Base-by-base conservation (phyloP, 2,888 invertebrate genomes). In the Zaprionus bogoriensis region DNA sequence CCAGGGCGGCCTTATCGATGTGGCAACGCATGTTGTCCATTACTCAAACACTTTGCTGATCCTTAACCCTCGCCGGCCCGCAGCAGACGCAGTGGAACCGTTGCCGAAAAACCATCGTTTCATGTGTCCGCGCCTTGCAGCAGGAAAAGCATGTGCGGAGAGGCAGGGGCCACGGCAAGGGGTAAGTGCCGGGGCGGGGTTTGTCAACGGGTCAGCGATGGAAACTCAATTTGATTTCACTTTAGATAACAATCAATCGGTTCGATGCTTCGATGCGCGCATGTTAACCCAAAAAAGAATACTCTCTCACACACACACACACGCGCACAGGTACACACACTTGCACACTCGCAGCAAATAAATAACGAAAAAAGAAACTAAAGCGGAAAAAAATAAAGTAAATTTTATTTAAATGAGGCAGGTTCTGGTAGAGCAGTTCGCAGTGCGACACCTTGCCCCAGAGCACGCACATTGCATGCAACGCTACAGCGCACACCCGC, bases 141-240 rank as follows among this genome's bases (percentile, higher is more conserved):
- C 54, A 6, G 67, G 53, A 51, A 61, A 59, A 67, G 61, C 66
- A 66, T 58, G 58, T 64, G 58, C 59, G 47, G 51, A 36, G 36
- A 9, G 12, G 10, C 10, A 14, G n/a, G 47, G 38, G 36, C 3
- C 44, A 17, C 1, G 22, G 41, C n/a, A 32, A 32, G 32, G 32
- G 32, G 14, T 32, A 32, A 32, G 14, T 32, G 20, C 7, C 38
- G 36, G 22, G 42, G 46, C 45, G 58, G 62, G 51, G 58, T 52
- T 70, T 74, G 73, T 74, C 71, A 74, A 74, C 75, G 75, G 71
- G 67, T 74, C 71, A 67, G 62, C 71, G 54, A 58, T 74, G 81
- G 69, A 83, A 85, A 79, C 85, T 63, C 79, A 76, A 80, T 86
- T 86, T 83, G 86, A 86, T 86, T 75, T 75, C 71, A 77, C 77